Evolutionary conservation across 2,113 vertebrate genomes (phyloP).

Genomic region (Aix galericulata): DNA sequence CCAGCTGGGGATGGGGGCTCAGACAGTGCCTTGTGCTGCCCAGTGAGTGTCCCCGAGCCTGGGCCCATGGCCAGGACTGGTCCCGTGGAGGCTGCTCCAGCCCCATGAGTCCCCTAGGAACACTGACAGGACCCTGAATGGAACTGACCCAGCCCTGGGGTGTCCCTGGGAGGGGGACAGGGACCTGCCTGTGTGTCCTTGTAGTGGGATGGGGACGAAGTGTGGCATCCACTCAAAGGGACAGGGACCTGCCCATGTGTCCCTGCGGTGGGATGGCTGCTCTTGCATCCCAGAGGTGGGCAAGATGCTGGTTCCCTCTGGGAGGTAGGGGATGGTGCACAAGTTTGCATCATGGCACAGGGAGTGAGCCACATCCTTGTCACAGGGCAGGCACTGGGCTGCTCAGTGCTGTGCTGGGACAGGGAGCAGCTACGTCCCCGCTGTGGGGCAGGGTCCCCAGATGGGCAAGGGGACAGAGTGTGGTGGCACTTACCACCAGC

Average conservation of each 20-base stretch:
- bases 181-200: not conserved
- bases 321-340: fast-evolving
- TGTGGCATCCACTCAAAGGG: too few relatives aligned
- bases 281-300: not conserved
- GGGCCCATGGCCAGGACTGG: too few relatives aligned
- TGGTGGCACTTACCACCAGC: fast-evolving
- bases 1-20: too few relatives aligned
- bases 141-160: not conserved
- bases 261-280: too few relatives aligned
- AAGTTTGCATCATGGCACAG: not conserved
- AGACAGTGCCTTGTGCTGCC: too few relatives aligned
- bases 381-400: fast-evolving
- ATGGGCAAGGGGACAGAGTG: not conserved
- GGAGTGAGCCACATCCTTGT: fast-evolving
- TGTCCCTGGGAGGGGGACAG: not conserved
- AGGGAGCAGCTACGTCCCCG: fast-evolving
- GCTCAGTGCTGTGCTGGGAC: fast-evolving
- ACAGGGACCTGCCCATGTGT: too few relatives aligned
- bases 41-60: too few relatives aligned
- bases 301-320: fast-evolving
- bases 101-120: too few relatives aligned
- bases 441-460: fast-evolving
- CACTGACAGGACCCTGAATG: not conserved
- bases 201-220: fast-evolving
- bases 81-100: too few relatives aligned